These are phyloP conservation scores for Lacerta viridis DNA, from an alignment of 2,797 vertebrate species.

Conservation along the genomic window DNA sequence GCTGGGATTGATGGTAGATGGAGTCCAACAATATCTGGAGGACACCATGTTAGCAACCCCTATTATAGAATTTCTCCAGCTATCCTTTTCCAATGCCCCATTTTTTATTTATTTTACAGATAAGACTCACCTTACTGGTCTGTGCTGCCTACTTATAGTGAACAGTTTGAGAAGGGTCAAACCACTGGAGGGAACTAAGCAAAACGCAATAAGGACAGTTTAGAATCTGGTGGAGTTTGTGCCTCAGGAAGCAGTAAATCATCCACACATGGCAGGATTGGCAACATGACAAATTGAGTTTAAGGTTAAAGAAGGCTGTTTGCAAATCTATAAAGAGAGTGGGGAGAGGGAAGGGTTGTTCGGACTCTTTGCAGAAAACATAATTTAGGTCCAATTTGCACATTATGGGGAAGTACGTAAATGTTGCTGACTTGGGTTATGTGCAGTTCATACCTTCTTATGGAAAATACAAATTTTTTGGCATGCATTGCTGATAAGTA, in stretches of 20 bases:
- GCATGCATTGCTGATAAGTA: neutral
- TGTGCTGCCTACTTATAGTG: neutral
- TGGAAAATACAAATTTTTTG: neutral
- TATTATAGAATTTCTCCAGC: too few relatives aligned
- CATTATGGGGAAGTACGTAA: neutral
- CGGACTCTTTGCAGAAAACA: neutral
- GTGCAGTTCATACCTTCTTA: neutral
- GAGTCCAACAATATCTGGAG: too few relatives aligned
- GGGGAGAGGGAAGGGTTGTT: neutral
- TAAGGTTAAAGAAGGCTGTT: neutral
- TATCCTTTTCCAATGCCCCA: too few relatives aligned
- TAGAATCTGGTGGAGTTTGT: conserved; percentile 9
- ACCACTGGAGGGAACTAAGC: neutral
- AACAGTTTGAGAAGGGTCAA: conserved; percentile 5
- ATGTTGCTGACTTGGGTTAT: neutral
- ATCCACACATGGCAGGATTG: conserved; percentile 20
- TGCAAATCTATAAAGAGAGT: neutral
- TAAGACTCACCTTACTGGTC: neutral
- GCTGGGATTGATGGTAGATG: too few relatives aligned
- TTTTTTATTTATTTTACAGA: neutral
- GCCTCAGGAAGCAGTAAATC: conserved; percentile 34
- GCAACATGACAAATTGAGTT: conserved; percentile 20
- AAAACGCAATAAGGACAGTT: neutral
- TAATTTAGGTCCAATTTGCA: neutral
- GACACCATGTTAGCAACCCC: too few relatives aligned